Conservation (phyloP, 1,140 invertebrate species). For the Bombus picipes region DNA sequence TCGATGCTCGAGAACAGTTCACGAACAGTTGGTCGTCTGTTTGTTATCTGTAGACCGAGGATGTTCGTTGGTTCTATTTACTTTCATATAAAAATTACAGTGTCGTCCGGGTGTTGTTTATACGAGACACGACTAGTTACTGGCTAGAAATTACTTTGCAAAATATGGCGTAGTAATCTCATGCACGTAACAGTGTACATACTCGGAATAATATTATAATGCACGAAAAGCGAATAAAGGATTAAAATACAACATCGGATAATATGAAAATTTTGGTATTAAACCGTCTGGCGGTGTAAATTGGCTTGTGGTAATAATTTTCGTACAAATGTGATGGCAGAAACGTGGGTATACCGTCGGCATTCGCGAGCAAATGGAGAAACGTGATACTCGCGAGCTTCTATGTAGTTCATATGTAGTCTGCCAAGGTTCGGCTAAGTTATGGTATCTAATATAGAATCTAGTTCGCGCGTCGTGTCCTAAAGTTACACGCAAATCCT, state of each 20-base stretch:
- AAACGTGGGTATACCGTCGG: conserved; percentile 14
- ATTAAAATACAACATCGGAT: neutral
- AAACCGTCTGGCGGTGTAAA: neutral
- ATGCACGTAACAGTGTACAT: too few relatives aligned
- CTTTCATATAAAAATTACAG: too few relatives aligned
- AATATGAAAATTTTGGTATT: neutral
- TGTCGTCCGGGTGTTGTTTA: too few relatives aligned
- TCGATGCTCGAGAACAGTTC: neutral
- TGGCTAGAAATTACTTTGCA: too few relatives aligned
- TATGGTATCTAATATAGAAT: conserved; percentile 51
- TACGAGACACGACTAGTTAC: too few relatives aligned
- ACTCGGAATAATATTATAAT: too few relatives aligned
- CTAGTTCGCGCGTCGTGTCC: neutral
- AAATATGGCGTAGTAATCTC: too few relatives aligned
- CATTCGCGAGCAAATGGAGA: conserved; percentile 6
- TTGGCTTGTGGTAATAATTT: conserved; percentile 20
- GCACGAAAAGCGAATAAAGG: too few relatives aligned
- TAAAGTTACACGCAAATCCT: conserved; percentile 25
- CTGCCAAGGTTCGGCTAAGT: conserved; percentile 32
- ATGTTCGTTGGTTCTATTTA: too few relatives aligned
- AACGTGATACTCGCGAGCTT: conserved; percentile 15
- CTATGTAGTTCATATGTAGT: conserved; percentile 18
- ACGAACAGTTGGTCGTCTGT: too few relatives aligned
- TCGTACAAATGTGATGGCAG: conserved; percentile 14
- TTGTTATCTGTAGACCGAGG: too few relatives aligned